Conservation (phyloP, 2,113 vertebrate genomes). For the Pristiophorus japonicus region DNA sequence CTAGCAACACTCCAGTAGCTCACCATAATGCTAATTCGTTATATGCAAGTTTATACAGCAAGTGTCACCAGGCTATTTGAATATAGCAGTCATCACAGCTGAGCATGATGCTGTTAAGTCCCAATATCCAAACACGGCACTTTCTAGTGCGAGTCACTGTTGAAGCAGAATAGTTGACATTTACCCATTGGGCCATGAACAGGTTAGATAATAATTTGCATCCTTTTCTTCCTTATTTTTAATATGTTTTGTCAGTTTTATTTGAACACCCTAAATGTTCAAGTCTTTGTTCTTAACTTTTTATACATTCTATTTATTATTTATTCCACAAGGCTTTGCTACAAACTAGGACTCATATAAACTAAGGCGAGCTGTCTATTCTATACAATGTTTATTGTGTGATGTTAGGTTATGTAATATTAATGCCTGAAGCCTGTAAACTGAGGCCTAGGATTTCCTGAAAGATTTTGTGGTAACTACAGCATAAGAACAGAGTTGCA, state of each 20-base stretch:
- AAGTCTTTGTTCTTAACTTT: slow-evolving; percentile 1
- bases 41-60: background rate
- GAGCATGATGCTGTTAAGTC: background rate
- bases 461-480: background rate
- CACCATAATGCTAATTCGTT: background rate
- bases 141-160: background rate
- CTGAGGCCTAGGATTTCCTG: background rate
- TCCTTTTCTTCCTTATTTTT: background rate
- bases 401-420: background rate
- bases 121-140: background rate
- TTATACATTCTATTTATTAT: slow-evolving; percentile 24
- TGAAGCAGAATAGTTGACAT: background rate
- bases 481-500: background rate
- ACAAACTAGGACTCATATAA: background rate
- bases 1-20: background rate
- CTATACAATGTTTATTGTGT: background rate
- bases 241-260: background rate
- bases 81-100: background rate
- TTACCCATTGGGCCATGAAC: background rate
- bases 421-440: background rate
- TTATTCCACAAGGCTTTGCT: background rate
- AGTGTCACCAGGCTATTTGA: background rate
- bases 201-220: background rate
- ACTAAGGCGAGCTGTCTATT: background rate
- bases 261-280: background rate